phyloP scores from a whole-genome alignment of 1,140 invertebrate genomes.

The Neodiprion fabricii region DNA sequence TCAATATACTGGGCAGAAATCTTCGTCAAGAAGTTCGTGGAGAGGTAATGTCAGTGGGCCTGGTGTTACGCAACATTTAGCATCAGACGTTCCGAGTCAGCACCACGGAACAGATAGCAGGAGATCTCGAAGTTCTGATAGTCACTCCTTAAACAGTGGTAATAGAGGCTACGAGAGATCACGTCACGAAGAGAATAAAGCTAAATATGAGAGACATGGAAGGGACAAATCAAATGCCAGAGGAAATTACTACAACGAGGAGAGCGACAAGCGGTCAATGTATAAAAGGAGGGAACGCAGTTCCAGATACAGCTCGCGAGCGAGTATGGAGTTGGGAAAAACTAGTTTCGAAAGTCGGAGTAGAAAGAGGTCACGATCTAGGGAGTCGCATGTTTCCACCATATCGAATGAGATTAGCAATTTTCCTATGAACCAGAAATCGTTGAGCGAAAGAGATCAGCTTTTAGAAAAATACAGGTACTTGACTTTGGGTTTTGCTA shows the following conservation, averaged over 20 bases:
- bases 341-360: slow-evolving; percentile 32
- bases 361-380: slow-evolving; percentile 50
- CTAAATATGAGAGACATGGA: slow-evolving; percentile 21
- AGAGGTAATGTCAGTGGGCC: background rate
- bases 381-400: slow-evolving; percentile 36
- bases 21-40: slow-evolving; percentile 2
- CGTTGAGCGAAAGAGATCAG: slow-evolving; percentile 62
- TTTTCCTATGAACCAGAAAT: slow-evolving; percentile 33
- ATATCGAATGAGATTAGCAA: slow-evolving; percentile 28
- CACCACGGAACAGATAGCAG: slow-evolving; percentile 22
- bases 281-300: slow-evolving; percentile 28
- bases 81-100: slow-evolving; percentile 26
- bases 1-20: background rate
- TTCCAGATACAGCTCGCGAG: slow-evolving; percentile 18
- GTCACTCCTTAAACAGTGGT: slow-evolving; percentile 27
- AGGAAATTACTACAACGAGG: slow-evolving; percentile 28
- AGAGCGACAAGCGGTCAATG: slow-evolving; percentile 16
- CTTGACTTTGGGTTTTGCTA: slow-evolving; percentile 16
- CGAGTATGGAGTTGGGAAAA: slow-evolving; percentile 23
- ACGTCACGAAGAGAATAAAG: slow-evolving; percentile 18
- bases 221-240: slow-evolving; percentile 29
- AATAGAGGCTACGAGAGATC: slow-evolving; percentile 31
- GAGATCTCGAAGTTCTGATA: slow-evolving; percentile 35
- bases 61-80: slow-evolving; percentile 12
- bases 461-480: slow-evolving; percentile 66